phyloP scores from a whole-genome alignment of 2,113 vertebrate species.

The Muscicapa adusta region DNA sequence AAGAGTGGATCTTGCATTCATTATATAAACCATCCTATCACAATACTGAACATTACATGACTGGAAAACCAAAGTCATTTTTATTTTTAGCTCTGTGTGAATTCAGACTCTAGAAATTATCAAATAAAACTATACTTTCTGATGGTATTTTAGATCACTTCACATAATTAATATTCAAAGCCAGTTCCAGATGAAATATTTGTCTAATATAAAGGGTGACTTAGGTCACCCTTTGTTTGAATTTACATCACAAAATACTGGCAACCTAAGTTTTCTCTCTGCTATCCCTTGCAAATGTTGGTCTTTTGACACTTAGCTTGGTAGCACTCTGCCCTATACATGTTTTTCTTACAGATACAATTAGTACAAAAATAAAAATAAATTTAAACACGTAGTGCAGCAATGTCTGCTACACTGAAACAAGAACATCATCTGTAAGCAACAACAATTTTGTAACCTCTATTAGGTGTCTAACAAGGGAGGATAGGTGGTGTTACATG shows the following conservation, averaged over 20 bases:
- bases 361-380: background rate
- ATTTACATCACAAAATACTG: background rate
- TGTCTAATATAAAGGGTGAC: background rate
- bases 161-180: background rate
- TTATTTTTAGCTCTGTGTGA: background rate
- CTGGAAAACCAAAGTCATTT: background rate
- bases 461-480: background rate
- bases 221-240: background rate
- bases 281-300: background rate
- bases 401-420: background rate
- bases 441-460: background rate
- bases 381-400: background rate
- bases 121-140: background rate
- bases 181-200: background rate
- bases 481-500: rapidly evolving
- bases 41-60: background rate
- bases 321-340: background rate
- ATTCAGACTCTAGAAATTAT: background rate
- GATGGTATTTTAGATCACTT: background rate
- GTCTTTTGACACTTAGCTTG: background rate
- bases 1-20: background rate
- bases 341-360: background rate
- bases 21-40: background rate
- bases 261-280: background rate
- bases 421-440: background rate